Base-by-base conservation (phyloP, 1,140 invertebrate species). In the Drosophila persimilis region DNA sequence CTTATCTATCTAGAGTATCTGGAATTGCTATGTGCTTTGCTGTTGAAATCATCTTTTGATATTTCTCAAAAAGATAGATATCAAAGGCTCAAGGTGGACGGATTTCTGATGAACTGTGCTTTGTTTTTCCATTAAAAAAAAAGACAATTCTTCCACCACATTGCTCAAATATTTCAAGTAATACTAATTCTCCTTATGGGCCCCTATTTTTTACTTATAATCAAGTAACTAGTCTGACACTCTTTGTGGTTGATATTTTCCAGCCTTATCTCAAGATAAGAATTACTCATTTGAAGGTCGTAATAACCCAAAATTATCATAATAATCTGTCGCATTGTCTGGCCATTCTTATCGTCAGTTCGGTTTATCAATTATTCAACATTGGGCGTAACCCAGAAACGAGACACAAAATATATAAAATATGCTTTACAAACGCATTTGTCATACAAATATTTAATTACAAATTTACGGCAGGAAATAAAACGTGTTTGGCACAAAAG, bases 371-470 rank as follows among this genome's bases (percentile, higher is more conserved):
- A 65, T 35, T 46, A 52, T 39, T 69, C 55, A 66, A 31, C 71
- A 62, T 47, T 71, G 52, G 50, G 22, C 22, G 13, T 43, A 58
- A 46, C 43, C 43, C 50, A 71, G 66, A 48, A 48, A 56, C 44
- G 31, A 67, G 43, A 39, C 24, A 26, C 7, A 15, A 43, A 39
- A 13, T 11, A 39, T 31, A 47, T 46, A 47, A 2, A 54, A 39
- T 39, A 13, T 13, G 2, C 60, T 76, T 64, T 56, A 9, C n/a
- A 41, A 71, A 67, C 80, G 58, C 69, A 57, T 35, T 41, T 59
- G 45, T 51, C 79, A 81, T 81, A 81, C 51, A 70, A 83, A 83
- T 70, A 64, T 66, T 70, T 53, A 63, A 78, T 75, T 63, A 48
- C 80, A 59, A 17, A 22, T 29, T 5, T 39, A 24, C 8, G 39